phyloP scores from a whole-genome alignment of 1,140 invertebrate species.

The Cydia strobilella region DNA sequence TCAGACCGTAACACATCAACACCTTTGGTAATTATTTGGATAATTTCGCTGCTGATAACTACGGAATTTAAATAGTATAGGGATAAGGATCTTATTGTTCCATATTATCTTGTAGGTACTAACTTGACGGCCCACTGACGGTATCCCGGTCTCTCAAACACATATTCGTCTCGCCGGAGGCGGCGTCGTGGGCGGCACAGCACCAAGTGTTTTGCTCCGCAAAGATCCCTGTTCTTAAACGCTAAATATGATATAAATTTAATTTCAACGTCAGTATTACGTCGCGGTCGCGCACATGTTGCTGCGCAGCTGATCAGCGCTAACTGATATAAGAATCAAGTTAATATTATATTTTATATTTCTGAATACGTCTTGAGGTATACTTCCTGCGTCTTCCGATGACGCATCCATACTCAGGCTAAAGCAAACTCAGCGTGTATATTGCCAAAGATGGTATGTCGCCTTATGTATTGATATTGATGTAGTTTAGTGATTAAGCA shows the following conservation, averaged over 20 bases:
- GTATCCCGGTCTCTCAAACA: slow-evolving; percentile 38
- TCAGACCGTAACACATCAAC: too few species aligned
- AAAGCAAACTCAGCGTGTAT: slow-evolving; percentile 46
- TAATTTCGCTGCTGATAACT: too few species aligned
- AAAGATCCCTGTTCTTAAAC: slow-evolving; percentile 9
- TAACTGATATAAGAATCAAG: not conserved
- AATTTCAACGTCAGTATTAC: not conserved
- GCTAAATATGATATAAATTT: not conserved
- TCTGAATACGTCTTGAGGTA: slow-evolving; percentile 34
- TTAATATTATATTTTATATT: not conserved
- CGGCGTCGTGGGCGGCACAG: slow-evolving; percentile 61
- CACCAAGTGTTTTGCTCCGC: slow-evolving; percentile 57
- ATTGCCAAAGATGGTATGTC: slow-evolving; percentile 67
- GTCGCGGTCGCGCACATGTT: not conserved
- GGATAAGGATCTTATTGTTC: not conserved
- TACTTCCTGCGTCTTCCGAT: slow-evolving; percentile 49
- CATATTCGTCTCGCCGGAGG: slow-evolving; percentile 46
- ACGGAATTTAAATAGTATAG: not conserved
- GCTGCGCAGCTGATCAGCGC: not conserved
- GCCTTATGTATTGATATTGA: slow-evolving; percentile 28
- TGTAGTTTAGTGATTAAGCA: slow-evolving; percentile 31
- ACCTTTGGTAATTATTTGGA: too few species aligned
- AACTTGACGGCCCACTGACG: slow-evolving; percentile 39
- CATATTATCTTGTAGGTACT: slow-evolving; percentile 26
- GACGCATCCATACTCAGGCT: slow-evolving; percentile 56